These are phyloP conservation scores for Brachymystax lenok DNA, from an alignment of 2,797 vertebrate species.

Conservation along the genomic window DNA sequence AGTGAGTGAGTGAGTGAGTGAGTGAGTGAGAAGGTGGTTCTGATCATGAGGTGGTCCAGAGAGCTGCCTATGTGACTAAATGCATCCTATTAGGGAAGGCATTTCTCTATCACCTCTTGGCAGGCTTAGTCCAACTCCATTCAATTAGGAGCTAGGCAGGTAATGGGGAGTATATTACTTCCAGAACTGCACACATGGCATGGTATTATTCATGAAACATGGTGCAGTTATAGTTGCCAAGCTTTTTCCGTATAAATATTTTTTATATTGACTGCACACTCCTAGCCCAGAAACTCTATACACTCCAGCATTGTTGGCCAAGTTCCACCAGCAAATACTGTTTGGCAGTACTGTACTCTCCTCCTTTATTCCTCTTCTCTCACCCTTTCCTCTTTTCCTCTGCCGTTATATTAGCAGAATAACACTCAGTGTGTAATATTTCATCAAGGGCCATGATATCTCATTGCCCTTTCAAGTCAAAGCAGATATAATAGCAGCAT, in stretches of 20 bases:
- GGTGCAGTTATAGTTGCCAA: neutral
- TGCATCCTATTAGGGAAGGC: neutral
- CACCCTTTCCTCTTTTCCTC: constrained; percentile 23
- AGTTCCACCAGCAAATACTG: constrained; percentile 67
- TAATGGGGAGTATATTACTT: neutral
- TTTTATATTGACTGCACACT: constrained; percentile 57
- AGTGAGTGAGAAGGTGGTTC: neutral
- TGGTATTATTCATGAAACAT: neutral
- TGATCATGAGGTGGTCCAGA: neutral
- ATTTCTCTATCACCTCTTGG: constrained; percentile 4
- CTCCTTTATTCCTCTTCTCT: neutral
- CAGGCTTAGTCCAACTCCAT: neutral
- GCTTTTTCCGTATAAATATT: constrained; percentile 51
- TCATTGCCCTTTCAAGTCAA: constrained; percentile 70
- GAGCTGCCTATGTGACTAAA: neutral
- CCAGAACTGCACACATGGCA: neutral
- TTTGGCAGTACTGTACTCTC: constrained; percentile 55
- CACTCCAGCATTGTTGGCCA: constrained; percentile 45
- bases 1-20: neutral
- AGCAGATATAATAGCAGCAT: constrained; percentile 46
- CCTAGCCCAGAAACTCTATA: constrained; percentile 28
- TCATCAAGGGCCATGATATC: constrained; percentile 73
- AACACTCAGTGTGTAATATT: constrained; percentile 70
- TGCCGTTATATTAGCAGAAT: constrained; percentile 24
- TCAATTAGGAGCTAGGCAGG: neutral